These are phyloP conservation scores for Gobionotothen gibberifrons DNA, from an alignment of 2,797 vertebrate genomes.

Conservation along the genomic window DNA sequence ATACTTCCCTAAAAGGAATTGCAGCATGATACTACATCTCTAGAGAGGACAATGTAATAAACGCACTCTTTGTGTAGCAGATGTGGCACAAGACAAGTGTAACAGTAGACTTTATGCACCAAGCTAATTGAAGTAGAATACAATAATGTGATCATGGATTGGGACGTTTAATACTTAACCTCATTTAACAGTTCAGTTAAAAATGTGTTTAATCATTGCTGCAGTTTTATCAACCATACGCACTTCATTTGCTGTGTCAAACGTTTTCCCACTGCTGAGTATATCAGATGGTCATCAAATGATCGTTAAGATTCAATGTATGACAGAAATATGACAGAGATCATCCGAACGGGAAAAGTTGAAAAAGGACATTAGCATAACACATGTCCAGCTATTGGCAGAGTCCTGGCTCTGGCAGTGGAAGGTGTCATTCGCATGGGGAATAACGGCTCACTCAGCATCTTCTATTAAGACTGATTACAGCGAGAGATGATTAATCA, in stretches of 20 bases:
- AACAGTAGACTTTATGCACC: conserved; percentile 10
- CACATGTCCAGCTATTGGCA: conserved; percentile 54
- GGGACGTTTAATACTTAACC: conserved; percentile 29
- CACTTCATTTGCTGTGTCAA: conserved; percentile 34
- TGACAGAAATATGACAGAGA: conserved; percentile 36
- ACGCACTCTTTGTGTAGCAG: not conserved
- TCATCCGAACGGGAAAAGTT: conserved; percentile 28
- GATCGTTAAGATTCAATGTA: conserved; percentile 29
- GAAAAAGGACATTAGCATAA: conserved; percentile 60
- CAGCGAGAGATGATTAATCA: conserved; percentile 56
- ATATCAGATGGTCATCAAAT: conserved; percentile 49
- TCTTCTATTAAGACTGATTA: conserved; percentile 54
- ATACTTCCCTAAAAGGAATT: conserved; percentile 35
- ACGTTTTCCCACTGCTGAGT: conserved; percentile 32
- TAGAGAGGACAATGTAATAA: conserved; percentile 20
- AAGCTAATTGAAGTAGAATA: not conserved
- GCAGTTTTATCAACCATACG: conserved; percentile 49
- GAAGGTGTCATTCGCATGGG: conserved; percentile 43
- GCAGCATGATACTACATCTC: conserved; percentile 31
- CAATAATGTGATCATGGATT: conserved; percentile 5
- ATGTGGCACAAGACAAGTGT: conserved; percentile 13
- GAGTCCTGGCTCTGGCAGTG: conserved; percentile 33
- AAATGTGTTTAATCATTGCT: conserved; percentile 33
- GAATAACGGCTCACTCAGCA: conserved; percentile 63
- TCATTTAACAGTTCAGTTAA: conserved; percentile 37